phyloP scores from a whole-genome alignment of 2,888 invertebrate genomes.

The Muschampia plurimacula region DNA sequence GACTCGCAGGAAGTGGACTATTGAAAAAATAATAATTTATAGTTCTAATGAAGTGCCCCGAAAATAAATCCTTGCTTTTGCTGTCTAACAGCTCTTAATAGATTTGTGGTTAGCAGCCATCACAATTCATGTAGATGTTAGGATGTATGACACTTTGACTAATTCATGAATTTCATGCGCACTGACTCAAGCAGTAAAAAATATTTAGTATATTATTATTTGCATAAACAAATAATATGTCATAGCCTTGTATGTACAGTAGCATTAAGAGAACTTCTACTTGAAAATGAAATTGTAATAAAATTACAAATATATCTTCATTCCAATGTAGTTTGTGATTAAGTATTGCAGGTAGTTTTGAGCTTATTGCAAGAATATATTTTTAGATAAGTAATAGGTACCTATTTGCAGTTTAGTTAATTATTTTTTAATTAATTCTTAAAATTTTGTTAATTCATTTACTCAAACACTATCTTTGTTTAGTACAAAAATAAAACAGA shows the following conservation, averaged over 20 bases:
- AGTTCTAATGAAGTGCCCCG: slow-evolving; percentile 55
- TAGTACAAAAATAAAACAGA: neutral
- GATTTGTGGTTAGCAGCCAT: slow-evolving; percentile 53
- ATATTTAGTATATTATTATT: slow-evolving; percentile 28
- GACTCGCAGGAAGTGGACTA: slow-evolving; percentile 52
- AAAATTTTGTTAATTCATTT: too few relatives aligned
- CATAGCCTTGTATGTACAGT: neutral
- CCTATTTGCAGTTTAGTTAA: too few relatives aligned
- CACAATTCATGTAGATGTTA: slow-evolving; percentile 53
- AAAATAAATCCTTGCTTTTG: slow-evolving; percentile 56
- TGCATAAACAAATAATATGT: neutral
- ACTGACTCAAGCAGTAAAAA: slow-evolving; percentile 16
- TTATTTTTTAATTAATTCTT: too few relatives aligned
- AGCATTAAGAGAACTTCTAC: neutral
- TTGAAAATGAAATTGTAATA: neutral
- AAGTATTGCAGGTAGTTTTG: too few relatives aligned
- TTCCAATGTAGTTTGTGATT: too few relatives aligned
- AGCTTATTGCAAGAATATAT: too few relatives aligned
- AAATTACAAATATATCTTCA: too few relatives aligned
- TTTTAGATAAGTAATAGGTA: too few relatives aligned
- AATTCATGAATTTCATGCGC: slow-evolving; percentile 42
- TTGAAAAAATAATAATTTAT: slow-evolving; percentile 58
- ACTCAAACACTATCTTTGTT: too few relatives aligned
- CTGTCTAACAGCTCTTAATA: slow-evolving; percentile 53
- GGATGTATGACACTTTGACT: slow-evolving; percentile 45